A percentile compares a stretch with the other conserved stretches of the same genome.
These are phyloP conservation scores for Luscinia megarhynchos DNA, from an alignment of 2,797 vertebrate species.

Conservation along the genomic window DNA sequence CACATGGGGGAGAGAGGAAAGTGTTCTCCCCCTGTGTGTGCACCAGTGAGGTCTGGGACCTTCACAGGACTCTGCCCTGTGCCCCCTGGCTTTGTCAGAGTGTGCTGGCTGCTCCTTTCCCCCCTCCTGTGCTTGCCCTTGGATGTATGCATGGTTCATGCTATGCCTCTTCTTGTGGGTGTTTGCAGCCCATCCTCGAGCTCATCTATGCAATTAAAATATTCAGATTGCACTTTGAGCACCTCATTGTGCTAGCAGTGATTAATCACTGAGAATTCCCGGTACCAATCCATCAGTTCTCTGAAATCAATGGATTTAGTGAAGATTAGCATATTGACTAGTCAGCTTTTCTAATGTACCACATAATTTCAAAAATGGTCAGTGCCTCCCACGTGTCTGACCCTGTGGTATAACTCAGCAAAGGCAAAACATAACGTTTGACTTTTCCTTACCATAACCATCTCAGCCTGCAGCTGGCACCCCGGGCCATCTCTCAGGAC, in stretches of 20 bases:
- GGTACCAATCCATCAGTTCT: neutral
- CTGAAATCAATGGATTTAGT: neutral
- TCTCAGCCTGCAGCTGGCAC: no score
- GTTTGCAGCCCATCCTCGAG: neutral
- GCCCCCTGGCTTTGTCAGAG: neutral
- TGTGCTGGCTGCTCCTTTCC: neutral
- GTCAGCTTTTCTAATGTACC: neutral
- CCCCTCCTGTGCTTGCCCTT: neutral
- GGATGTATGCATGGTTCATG: no score
- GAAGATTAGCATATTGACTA: neutral
- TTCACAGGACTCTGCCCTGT: neutral
- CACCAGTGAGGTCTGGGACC: neutral
- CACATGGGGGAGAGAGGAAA: accelerated
- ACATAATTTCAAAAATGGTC: neutral
- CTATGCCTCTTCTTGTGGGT: accelerated
- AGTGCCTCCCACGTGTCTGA: neutral
- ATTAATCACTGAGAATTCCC: neutral
- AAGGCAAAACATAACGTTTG: neutral
- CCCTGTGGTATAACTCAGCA: neutral
- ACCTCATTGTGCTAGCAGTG: neutral
- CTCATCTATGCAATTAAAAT: neutral
- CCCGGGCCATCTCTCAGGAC: neutral
- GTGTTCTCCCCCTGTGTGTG: neutral
- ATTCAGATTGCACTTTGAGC: neutral
- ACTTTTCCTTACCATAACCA: neutral